Base-by-base conservation (phyloP, 2,888 invertebrate species). In the Drosophila dives region DNA sequence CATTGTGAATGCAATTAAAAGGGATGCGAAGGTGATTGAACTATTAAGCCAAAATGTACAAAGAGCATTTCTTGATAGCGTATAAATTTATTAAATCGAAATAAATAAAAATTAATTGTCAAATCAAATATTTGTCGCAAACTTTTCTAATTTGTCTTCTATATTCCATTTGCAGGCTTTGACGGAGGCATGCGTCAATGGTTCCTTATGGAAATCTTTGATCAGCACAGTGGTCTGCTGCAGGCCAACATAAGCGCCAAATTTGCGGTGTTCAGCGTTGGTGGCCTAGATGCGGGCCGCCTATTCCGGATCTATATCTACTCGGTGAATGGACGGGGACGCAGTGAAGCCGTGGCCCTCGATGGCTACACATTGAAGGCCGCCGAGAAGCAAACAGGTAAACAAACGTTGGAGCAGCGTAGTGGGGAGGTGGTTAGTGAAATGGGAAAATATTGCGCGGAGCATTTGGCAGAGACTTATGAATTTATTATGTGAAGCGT, bases 311-410 rank as follows among this genome's bases (percentile, higher is more conserved):
- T 98, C 92, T 94, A 96, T 61, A 95, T 98, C 74, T 98, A 97
- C 92, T 96, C 98, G 2, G 95, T 95, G 69, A 98, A 98, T 92
- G 95, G 96, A 8, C 96, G 97, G 89, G 98, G 98, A 20, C 94
- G 95, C 81, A 97, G 97, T 77, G 97, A 97, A 72, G 93, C 95
- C 0, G 95, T 96, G 23, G 92, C 94, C 62, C 92, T 96, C 17
- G 96, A 96, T 91, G 96, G 95, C 49, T 96, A 95, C 91, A 96
- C 96, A 42, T 93, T 96, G 49, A 96, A 96, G 93, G 94, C 95
- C 64, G 96, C 96, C 58, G 96, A 96, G 92, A 96, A 96, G 92
- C 95, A 95, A 93, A 96, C 96, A 92, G 96, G 96, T 96, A 94
- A 94, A 84, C 71, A 17, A 3, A 32, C n/a, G 10, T 5, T 5